Conservation (phyloP, 2,113 vertebrate species). For the Porphyrio hochstetteri region DNA sequence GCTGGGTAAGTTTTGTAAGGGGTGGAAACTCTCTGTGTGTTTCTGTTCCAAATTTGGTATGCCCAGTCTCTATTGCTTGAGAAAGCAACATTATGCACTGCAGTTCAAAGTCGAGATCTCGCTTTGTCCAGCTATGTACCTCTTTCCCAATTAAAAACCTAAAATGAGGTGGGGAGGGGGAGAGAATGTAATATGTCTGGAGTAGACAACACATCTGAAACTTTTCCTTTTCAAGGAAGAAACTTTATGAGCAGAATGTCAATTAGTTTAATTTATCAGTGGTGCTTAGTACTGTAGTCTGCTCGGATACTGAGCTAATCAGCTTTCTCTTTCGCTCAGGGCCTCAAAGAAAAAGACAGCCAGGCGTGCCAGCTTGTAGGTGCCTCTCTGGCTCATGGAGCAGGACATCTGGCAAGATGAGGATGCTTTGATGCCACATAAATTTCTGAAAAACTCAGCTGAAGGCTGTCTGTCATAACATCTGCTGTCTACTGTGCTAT, state of each 20-base stretch:
- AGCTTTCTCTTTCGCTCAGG: constrained; percentile 12
- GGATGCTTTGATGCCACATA: constrained; percentile 41
- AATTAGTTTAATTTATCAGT: constrained; percentile 29
- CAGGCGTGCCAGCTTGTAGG: constrained; percentile 14
- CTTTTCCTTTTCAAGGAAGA: background rate
- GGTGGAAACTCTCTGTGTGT: background rate
- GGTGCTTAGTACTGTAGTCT: background rate
- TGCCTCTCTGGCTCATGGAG: constrained; percentile 6
- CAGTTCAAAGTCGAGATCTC: background rate
- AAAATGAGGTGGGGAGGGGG: background rate
- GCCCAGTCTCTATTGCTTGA: background rate
- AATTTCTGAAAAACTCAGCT: constrained; percentile 37
- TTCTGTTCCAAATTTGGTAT: constrained; percentile 14
- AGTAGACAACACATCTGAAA: background rate
- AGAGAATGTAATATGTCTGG: background rate
- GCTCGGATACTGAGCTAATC: constrained; percentile 13
- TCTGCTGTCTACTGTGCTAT: constrained; percentile 1
- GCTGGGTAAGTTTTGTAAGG: background rate
- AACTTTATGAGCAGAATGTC: constrained; percentile 19
- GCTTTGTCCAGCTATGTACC: background rate
- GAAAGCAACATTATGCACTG: background rate
- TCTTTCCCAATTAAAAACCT: background rate
- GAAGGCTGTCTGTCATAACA: constrained; percentile 47
- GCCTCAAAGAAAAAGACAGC: background rate
- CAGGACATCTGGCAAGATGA: constrained; percentile 19